These are phyloP conservation scores for Nautilus pompilius DNA, from an alignment of 1,140 invertebrate genomes.

Conservation along the genomic window DNA sequence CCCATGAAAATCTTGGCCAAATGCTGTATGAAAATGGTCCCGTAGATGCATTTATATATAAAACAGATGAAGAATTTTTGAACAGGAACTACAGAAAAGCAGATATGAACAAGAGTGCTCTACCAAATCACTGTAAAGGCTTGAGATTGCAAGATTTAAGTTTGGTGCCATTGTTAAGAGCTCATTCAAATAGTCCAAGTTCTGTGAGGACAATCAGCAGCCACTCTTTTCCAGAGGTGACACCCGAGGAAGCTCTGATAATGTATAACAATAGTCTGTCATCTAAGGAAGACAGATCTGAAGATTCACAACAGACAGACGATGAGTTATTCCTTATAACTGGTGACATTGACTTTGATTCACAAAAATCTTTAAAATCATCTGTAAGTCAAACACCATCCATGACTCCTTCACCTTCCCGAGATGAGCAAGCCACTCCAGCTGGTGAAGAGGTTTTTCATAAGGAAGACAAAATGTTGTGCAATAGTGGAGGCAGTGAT, in stretches of 20 bases:
- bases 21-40: no score
- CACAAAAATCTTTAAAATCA: background rate
- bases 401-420: background rate
- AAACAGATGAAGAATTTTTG: no score
- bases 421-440: background rate
- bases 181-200: conserved; percentile 31
- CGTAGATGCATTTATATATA: no score
- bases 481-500: background rate
- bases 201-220: conserved; percentile 39
- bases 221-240: conserved; percentile 41
- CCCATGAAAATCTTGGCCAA: no score
- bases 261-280: conserved; percentile 23
- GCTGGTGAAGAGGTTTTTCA: background rate
- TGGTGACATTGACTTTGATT: background rate
- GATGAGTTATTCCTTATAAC: background rate
- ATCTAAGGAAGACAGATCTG: no score
- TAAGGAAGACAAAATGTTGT: background rate
- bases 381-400: no score
- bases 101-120: no score
- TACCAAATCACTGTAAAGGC: no score
- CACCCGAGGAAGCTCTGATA: conserved; percentile 38
- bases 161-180: no score
- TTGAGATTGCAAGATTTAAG: no score
- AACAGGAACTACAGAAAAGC: no score
- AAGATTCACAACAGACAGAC: no score